Evolutionary conservation across 2,113 vertebrate species (phyloP), one percentile per base, ranked within the genome.

Genomic region (Cololabis saira): DNA sequence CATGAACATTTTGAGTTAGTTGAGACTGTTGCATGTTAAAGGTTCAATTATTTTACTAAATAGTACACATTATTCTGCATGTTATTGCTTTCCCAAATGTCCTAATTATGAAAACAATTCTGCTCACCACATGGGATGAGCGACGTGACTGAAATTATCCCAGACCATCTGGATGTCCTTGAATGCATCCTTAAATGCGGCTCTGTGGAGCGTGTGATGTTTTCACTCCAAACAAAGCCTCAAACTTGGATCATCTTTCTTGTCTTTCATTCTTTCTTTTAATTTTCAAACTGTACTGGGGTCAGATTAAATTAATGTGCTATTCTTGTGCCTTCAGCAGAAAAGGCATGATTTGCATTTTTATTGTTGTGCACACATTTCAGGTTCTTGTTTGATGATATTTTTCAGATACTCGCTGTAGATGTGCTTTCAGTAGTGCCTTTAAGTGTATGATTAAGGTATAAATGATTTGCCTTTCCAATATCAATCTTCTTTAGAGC

Each of bases 141-240:
- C 18, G 49, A 40, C 57, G 58, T 53, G 64, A 73, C 27, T 81
- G 64, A 27, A 75, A 71, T 86, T 61, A 80, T 73, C 52, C 33
- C 22, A 0, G 22, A 80, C 82, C 80, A 88, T 80, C 74, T 87
- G 71, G 71, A 78, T 51, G 55, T 73, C 76, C 80, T 85, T 78
- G 69, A 83, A 74, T 48, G 61, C 21, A 58, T 75, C 44, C n/a
- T 70, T 47, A 70, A 52, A 76, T 15, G 37, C 61, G 62, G 42
- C 2, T 18, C 56, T 75, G 15, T 43, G 30, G 59, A 41, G n/a
- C 54, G 37, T 57, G 21, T 40, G 19, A 56, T 60, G 21, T 22
- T 13, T 43, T 70, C 1, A 0, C 18, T 17, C 2, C 4, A 30
- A 53, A 15, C 30, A 51, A 19, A 60, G 27, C 61, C 33, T 37